Evolutionary conservation across 2,113 vertebrate genomes (phyloP).

Genomic region (Machaerirhynchus nigripectus): DNA sequence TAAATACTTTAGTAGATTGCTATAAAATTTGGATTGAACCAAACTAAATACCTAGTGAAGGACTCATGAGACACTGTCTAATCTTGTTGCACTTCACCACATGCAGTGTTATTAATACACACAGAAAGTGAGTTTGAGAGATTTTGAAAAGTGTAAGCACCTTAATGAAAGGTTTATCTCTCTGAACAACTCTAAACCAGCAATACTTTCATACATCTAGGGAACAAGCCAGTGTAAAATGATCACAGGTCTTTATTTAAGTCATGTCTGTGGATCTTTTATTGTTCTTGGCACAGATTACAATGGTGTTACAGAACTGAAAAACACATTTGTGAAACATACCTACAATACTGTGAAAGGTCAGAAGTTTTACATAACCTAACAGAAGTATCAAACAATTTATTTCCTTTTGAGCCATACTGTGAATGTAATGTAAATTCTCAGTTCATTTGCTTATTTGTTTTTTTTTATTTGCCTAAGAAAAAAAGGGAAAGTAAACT

Average conservation of each 20-base stretch:
- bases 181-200: not conserved
- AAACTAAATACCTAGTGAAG: constrained; percentile 10
- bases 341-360: not conserved
- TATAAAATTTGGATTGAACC: not conserved
- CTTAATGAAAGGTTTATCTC: constrained; percentile 25
- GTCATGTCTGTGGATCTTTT: not conserved
- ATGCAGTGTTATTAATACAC: not conserved
- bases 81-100: not conserved
- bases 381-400: not conserved
- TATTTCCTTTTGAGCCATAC: not conserved
- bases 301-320: not conserved
- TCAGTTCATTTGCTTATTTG: not conserved
- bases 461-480: not conserved
- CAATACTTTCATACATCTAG: not conserved
- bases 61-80: not conserved
- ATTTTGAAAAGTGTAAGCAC: constrained; percentile 1
- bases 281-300: not conserved
- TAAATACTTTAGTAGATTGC: not conserved
- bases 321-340: not conserved
- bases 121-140: not conserved
- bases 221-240: not conserved
- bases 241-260: not conserved
- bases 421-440: not conserved
- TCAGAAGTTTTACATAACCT: not conserved
- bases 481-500: not conserved